phyloP scores from a whole-genome alignment of 2,797 vertebrate genomes.

The Eremophila alpestris region DNA sequence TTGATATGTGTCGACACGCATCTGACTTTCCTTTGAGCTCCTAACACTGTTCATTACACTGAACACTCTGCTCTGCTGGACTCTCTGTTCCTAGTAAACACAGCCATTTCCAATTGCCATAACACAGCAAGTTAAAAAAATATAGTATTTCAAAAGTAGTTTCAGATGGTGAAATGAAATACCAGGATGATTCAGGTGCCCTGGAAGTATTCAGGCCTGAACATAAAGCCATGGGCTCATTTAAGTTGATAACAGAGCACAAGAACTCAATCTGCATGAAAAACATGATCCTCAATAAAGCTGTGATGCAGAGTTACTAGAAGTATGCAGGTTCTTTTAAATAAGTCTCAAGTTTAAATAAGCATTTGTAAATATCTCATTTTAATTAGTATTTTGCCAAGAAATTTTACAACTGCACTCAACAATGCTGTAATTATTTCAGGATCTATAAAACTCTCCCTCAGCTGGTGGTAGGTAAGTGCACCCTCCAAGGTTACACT shows the following conservation, averaged over 20 bases:
- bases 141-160: background rate
- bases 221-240: background rate
- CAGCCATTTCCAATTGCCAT: background rate
- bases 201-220: background rate
- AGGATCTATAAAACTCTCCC: conserved; percentile 8
- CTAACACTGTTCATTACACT: conserved; percentile 5
- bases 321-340: conserved; percentile 6
- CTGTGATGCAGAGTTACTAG: background rate
- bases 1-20: conserved; percentile 37
- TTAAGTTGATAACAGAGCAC: background rate
- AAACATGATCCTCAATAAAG: background rate
- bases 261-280: conserved; percentile 13
- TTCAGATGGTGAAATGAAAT: conserved; percentile 22
- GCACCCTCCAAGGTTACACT: background rate
- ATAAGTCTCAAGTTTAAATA: conserved; percentile 34
- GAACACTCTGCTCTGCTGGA: conserved; percentile 36
- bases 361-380: conserved; percentile 12
- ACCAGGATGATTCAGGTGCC: conserved; percentile 43
- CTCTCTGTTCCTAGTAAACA: conserved; percentile 37
- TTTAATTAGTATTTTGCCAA: conserved; percentile 48
- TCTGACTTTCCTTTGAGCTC: conserved; percentile 58
- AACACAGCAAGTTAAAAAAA: background rate
- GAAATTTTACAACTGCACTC: conserved; percentile 32
- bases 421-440: background rate
- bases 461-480: background rate